Evolutionary conservation across 23 tunicate species (phyloP).

Genomic region (Trididemnum miniatum): DNA sequence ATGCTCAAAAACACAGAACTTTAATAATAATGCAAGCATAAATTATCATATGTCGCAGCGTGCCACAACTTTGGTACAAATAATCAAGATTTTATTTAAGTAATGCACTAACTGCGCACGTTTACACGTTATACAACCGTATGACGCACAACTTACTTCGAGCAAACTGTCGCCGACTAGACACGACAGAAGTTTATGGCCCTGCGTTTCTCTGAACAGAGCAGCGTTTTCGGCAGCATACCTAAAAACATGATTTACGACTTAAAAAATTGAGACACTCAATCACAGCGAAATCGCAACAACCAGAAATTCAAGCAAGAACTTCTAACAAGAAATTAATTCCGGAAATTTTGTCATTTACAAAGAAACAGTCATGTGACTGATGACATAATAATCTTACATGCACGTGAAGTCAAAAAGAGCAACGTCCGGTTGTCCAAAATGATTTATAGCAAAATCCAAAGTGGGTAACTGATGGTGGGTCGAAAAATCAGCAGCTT

Average conservation of each 20-base stretch:
- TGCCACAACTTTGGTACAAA: no score
- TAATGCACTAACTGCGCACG: no score
- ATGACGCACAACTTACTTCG: no score
- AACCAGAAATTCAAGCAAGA: no score
- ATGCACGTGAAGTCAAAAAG: slow-evolving; percentile 97
- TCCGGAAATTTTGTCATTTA: no score
- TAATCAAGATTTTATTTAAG: no score
- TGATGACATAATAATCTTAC: slow-evolving; percentile 29
- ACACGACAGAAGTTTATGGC: slow-evolving; percentile 64
- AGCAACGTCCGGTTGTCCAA: slow-evolving; percentile 87
- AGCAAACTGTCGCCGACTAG: slow-evolving; percentile 95
- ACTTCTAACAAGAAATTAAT: no score
- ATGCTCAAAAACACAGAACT: no score
- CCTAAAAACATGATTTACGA: slow-evolving; percentile 30
- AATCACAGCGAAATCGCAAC: no score
- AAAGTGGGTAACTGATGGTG: slow-evolving; percentile 71
- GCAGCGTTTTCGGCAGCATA: slow-evolving; percentile 83
- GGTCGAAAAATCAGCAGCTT: slow-evolving; percentile 94
- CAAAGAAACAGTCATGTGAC: background rate
- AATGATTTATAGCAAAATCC: slow-evolving; percentile 87
- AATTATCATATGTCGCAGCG: no score
- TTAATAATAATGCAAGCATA: no score
- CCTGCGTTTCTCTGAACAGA: slow-evolving; percentile 55
- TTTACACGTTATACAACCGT: no score
- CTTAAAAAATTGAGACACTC: background rate